These are phyloP conservation scores for Candoia aspera DNA, from an alignment of 2,113 vertebrate genomes.

Conservation along the genomic window DNA sequence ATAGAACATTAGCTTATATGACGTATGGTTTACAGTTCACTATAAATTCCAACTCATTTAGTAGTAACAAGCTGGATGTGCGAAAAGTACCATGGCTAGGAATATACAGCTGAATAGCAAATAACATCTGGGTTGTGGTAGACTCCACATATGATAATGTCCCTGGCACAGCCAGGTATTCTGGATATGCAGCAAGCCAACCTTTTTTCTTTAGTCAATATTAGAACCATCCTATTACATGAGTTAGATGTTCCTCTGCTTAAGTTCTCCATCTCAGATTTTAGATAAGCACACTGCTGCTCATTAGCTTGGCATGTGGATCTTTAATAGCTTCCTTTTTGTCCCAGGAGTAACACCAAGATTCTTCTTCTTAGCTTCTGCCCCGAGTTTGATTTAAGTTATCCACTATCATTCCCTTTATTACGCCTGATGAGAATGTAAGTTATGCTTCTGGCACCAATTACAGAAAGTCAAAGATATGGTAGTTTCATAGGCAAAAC, in stretches of 20 bases:
- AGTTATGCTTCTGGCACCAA: neutral
- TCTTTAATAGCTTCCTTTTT: slow-evolving; percentile 13
- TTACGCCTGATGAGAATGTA: slow-evolving; percentile 11
- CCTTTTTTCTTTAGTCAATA: neutral
- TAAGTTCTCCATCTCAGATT: slow-evolving; percentile 9
- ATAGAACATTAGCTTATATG: neutral
- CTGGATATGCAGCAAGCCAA: neutral
- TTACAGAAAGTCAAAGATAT: neutral
- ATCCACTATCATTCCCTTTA: slow-evolving; percentile 14
- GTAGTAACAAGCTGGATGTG: too few relatives aligned
- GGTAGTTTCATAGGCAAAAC: neutral
- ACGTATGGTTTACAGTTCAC: neutral
- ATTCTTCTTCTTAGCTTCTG: slow-evolving; percentile 35
- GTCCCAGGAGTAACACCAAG: neutral
- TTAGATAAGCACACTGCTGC: slow-evolving; percentile 11
- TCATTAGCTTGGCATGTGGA: neutral
- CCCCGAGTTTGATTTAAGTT: neutral
- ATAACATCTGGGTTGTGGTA: neutral
- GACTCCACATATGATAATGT: neutral
- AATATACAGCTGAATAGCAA: neutral
- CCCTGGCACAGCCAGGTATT: neutral
- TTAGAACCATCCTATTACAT: slow-evolving; percentile 12
- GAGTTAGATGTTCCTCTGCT: slow-evolving; percentile 11
- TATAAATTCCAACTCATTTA: neutral
- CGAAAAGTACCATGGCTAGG: neutral